Evolutionary conservation across 2,113 vertebrate genomes (phyloP).

Genomic region (Halcyon senegalensis): DNA sequence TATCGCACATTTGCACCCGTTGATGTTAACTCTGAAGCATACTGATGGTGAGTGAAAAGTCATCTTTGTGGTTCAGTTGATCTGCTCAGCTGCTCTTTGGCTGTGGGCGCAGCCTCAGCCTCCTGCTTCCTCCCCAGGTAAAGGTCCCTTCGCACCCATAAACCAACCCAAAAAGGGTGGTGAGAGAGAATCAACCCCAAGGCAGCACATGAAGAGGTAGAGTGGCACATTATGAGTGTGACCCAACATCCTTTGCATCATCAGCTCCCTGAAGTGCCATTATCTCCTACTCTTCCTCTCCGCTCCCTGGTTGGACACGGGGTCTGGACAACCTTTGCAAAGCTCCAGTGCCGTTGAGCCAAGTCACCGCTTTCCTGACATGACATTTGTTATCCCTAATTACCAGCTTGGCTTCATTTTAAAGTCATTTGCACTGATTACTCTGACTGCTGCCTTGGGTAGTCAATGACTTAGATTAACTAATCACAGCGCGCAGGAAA

Average conservation of each 20-base stretch:
- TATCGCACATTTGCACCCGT: neutral
- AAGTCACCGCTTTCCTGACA: neutral
- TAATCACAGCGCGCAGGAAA: slow-evolving; percentile 23
- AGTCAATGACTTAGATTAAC: slow-evolving; percentile 69
- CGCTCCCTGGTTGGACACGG: neutral
- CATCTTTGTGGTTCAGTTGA: accelerated
- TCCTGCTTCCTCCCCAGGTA: neutral
- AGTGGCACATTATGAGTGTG: accelerated
- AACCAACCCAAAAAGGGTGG: neutral
- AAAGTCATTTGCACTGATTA: slow-evolving; percentile 54
- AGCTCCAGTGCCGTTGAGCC: neutral
- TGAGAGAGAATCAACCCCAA: neutral
- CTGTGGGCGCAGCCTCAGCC: neutral
- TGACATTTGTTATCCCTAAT: slow-evolving; percentile 19
- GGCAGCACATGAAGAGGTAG: neutral
- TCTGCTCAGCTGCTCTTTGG: neutral
- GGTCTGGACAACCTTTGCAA: neutral
- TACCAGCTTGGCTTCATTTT: slow-evolving; percentile 48
- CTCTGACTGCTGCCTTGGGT: slow-evolving; percentile 26
- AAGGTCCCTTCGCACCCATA: neutral
- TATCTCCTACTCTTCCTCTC: neutral
- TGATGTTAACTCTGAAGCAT: neutral
- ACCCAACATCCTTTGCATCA: neutral
- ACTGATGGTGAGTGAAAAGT: neutral
- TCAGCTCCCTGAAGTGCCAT: neutral